A percentile compares a stretch with the other conserved stretches of the same genome.
phyloP scores from a whole-genome alignment of 2,113 vertebrate species.

The Salminus brasiliensis region DNA sequence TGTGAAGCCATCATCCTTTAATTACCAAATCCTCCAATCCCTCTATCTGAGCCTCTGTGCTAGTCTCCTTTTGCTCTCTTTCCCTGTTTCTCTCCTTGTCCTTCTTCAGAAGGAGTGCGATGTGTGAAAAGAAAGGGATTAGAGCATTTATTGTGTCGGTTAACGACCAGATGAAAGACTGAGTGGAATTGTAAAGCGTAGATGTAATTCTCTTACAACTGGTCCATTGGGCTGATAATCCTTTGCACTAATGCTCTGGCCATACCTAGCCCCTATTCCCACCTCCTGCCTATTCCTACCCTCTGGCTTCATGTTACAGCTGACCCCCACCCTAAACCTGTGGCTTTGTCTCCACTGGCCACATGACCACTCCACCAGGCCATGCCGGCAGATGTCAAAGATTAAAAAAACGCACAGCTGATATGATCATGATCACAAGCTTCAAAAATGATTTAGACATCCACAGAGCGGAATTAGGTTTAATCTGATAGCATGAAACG shows the following conservation, averaged over 20 bases:
- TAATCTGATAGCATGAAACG: not conserved
- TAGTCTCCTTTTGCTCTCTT: slow-evolving; percentile 30
- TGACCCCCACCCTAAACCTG: slow-evolving; percentile 61
- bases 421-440: not conserved
- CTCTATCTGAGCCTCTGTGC: slow-evolving; percentile 31
- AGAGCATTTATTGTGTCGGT: slow-evolving; percentile 77
- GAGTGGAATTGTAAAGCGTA: slow-evolving; percentile 76
- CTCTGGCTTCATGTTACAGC: slow-evolving; percentile 66
- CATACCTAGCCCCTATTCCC: slow-evolving; percentile 52
- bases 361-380: slow-evolving; percentile 46
- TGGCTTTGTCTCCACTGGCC: slow-evolving; percentile 64
- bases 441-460: not conserved
- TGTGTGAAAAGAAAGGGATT: slow-evolving; percentile 69
- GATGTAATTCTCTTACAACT: slow-evolving; percentile 81
- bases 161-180: slow-evolving; percentile 78
- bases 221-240: slow-evolving; percentile 77
- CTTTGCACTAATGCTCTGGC: slow-evolving; percentile 71
- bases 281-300: slow-evolving; percentile 56
- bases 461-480: not conserved
- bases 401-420: not conserved
- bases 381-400: slow-evolving; percentile 60
- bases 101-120: slow-evolving; percentile 45
- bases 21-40: slow-evolving; percentile 23
- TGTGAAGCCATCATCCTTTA: slow-evolving; percentile 18
- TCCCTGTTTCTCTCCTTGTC: slow-evolving; percentile 14